Percentiles rank a stretch among this genome's conserved stretches.
These are phyloP conservation scores for Folsomia manolachei DNA, from an alignment of 2,888 invertebrate species.

Conservation along the genomic window DNA sequence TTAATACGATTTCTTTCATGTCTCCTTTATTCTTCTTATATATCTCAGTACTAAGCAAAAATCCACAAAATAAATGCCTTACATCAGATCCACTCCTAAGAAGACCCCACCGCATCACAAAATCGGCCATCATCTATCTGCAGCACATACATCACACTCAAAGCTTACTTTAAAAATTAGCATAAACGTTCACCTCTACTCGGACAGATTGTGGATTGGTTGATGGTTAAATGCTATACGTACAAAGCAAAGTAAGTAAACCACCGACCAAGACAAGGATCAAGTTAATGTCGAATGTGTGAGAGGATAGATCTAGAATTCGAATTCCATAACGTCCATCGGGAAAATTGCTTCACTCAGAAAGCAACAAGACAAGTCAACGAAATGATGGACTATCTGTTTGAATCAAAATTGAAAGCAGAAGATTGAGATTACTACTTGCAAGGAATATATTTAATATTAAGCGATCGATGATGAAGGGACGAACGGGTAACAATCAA, in stretches of 20 bases:
- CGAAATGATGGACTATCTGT: slow-evolving; percentile 16
- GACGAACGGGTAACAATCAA: too few relatives aligned
- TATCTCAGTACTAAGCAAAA: neutral
- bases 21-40: too few relatives aligned
- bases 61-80: neutral
- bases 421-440: slow-evolving; percentile 4
- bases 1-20: neutral
- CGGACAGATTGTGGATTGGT: neutral
- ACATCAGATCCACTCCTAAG: neutral
- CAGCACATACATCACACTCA: neutral
- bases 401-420: slow-evolving; percentile 19
- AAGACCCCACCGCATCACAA: neutral
- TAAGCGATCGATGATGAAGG: too few relatives aligned
- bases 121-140: neutral
- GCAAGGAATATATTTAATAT: too few relatives aligned
- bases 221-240: neutral
- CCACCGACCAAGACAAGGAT: too few relatives aligned
- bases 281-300: too few relatives aligned
- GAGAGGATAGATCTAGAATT: neutral
- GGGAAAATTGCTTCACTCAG: neutral
- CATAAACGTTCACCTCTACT: slow-evolving; percentile 6
- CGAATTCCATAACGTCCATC: slow-evolving; percentile 16
- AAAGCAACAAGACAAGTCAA: neutral
- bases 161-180: slow-evolving; percentile 15
- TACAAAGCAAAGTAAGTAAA: neutral